These are phyloP conservation scores for Aptenodytes forsteri DNA, from an alignment of 2,113 vertebrate genomes.

Conservation along the genomic window DNA sequence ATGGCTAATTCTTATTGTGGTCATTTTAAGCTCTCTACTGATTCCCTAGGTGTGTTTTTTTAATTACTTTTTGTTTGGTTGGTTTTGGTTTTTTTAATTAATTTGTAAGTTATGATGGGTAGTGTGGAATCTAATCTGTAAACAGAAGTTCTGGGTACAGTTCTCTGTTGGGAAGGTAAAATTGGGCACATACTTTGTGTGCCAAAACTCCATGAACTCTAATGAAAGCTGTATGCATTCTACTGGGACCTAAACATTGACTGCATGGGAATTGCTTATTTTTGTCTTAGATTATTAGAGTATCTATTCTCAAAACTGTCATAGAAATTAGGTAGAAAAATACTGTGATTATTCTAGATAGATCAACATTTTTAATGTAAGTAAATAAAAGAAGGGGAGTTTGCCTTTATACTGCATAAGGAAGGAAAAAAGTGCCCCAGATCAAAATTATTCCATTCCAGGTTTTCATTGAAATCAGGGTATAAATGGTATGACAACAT, in stretches of 20 bases:
- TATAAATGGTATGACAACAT: background rate
- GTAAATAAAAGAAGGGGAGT: background rate
- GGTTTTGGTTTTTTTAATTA: background rate
- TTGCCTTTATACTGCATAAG: background rate
- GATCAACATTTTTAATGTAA: background rate
- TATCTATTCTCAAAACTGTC: background rate
- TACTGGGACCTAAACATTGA: background rate
- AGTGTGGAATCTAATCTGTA: background rate
- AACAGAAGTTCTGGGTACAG: background rate
- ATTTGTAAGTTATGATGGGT: background rate
- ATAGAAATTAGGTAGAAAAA: background rate
- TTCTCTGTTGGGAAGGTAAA: background rate
- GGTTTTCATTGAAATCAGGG: background rate
- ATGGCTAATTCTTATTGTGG: slow-evolving; percentile 14
- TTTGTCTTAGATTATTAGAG: background rate
- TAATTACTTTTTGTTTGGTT: background rate
- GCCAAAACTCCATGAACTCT: background rate
- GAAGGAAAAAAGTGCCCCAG: background rate
- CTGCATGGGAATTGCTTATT: background rate
- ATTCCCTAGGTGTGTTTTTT: background rate
- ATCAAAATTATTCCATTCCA: background rate
- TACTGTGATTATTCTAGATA: background rate
- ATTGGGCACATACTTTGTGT: background rate
- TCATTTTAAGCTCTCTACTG: background rate
- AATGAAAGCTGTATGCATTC: background rate